A percentile compares a stretch with the other conserved stretches of the same genome.
These are phyloP conservation scores for Sussaba pulchella DNA, from an alignment of 2,888 invertebrate species.

Conservation along the genomic window DNA sequence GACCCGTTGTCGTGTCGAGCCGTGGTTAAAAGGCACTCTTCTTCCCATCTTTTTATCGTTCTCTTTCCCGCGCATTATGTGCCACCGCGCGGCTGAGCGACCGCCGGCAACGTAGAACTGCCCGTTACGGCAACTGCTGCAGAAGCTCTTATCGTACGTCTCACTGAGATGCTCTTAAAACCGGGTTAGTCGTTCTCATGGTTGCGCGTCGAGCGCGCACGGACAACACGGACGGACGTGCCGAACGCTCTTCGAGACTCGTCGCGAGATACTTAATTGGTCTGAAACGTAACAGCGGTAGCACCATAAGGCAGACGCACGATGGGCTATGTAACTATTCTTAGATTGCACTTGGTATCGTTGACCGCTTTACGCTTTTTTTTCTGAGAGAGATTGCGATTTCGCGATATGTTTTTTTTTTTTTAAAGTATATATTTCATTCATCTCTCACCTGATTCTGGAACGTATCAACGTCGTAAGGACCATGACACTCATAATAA, in stretches of 20 bases:
- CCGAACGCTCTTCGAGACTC: constrained; percentile 2
- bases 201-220: constrained; percentile 34
- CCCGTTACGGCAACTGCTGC: constrained; percentile 10
- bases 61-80: constrained; percentile 13
- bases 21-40: constrained; percentile 42
- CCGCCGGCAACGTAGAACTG: constrained; percentile 11
- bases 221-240: constrained; percentile 14
- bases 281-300: constrained; percentile 57
- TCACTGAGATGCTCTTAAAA: constrained; percentile 64
- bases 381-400: constrained; percentile 18
- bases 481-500: too few species aligned
- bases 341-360: constrained; percentile 53
- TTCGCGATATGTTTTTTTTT: constrained; percentile 9
- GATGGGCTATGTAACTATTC: constrained; percentile 59
- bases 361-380: constrained; percentile 58
- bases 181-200: constrained; percentile 64
- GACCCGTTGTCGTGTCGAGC: too few species aligned
- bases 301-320: constrained; percentile 41
- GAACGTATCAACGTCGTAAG: too few species aligned
- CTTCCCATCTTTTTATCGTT: constrained; percentile 42
- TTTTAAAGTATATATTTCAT: neutral
- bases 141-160: constrained; percentile 62
- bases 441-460: neutral
- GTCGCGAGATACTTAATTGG: constrained; percentile 56
- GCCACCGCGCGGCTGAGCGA: constrained; percentile 3